phyloP scores from a whole-genome alignment of 2,797 vertebrate genomes.

The Sebastes nivosus region DNA sequence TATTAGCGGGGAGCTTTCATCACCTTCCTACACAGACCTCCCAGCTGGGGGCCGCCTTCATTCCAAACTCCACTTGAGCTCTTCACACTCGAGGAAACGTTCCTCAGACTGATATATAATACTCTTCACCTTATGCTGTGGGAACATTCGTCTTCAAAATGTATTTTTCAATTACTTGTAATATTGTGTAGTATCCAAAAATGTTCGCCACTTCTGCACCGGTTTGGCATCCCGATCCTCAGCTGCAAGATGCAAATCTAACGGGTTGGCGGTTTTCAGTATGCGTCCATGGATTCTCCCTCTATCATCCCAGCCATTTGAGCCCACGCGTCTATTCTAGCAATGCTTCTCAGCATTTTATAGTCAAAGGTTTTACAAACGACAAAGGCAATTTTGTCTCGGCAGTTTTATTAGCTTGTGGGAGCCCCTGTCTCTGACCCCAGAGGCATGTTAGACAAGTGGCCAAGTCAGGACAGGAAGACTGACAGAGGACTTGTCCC shows the following conservation, averaged over 20 bases:
- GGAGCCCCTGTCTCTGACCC: slow-evolving; percentile 67
- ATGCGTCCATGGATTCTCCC: slow-evolving; percentile 41
- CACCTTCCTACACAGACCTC: slow-evolving; percentile 55
- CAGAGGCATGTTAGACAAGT: slow-evolving; percentile 57
- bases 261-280: slow-evolving; percentile 53
- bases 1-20: slow-evolving; percentile 64
- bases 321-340: slow-evolving; percentile 64
- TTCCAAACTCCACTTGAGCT: slow-evolving; percentile 61
- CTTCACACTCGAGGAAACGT: slow-evolving; percentile 65
- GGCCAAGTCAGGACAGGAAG: slow-evolving; percentile 64
- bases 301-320: slow-evolving; percentile 48
- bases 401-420: slow-evolving; percentile 69
- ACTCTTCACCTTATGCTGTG: slow-evolving; percentile 18
- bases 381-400: slow-evolving; percentile 68
- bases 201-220: background rate
- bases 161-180: background rate
- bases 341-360: slow-evolving; percentile 54
- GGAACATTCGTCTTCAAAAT: slow-evolving; percentile 7
- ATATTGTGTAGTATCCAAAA: background rate
- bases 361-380: slow-evolving; percentile 48
- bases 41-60: slow-evolving; percentile 57
- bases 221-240: slow-evolving; percentile 27
- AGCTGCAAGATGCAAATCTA: slow-evolving; percentile 57
- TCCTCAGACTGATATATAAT: slow-evolving; percentile 52
- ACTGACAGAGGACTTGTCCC: slow-evolving; percentile 50